These are phyloP conservation scores for Pristionchus entomophagus DNA, from an alignment of 2,888 invertebrate species.

Conservation along the genomic window DNA sequence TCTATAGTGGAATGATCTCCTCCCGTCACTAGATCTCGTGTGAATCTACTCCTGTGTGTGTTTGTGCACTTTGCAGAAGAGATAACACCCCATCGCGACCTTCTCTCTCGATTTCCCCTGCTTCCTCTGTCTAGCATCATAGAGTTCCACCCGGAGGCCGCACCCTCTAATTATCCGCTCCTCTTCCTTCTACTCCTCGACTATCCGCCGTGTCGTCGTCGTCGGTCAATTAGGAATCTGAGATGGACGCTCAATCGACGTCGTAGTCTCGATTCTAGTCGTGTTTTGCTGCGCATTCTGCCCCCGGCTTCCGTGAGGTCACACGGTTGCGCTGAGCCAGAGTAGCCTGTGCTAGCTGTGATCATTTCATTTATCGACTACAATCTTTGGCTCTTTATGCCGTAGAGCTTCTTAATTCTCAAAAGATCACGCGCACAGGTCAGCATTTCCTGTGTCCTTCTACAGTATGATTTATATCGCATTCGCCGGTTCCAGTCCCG, in stretches of 20 bases:
- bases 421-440: too few relatives aligned
- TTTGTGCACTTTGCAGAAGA: slow-evolving; percentile 10
- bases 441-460: too few relatives aligned
- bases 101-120: neutral
- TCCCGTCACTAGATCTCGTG: neutral
- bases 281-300: neutral
- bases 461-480: too few relatives aligned
- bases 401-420: too few relatives aligned
- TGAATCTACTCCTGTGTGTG: neutral
- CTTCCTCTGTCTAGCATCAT: neutral
- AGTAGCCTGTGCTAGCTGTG: too few relatives aligned
- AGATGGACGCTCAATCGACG: neutral
- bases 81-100: neutral
- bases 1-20: neutral
- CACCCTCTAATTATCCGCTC: slow-evolving; percentile 20
- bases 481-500: too few relatives aligned
- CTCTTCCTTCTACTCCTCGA: neutral
- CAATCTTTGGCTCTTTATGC: too few relatives aligned
- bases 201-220: too few relatives aligned
- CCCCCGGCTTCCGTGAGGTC: neutral
- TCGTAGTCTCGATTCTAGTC: neutral
- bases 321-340: too few relatives aligned
- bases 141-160: neutral
- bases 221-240: slow-evolving; percentile 30
- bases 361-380: too few relatives aligned